Percentiles rank a stretch among this genome's conserved stretches.
Evolutionary conservation across 92 coral and sea anemone genomes (phyloP).

Genomic region (Diadumene lineata): DNA sequence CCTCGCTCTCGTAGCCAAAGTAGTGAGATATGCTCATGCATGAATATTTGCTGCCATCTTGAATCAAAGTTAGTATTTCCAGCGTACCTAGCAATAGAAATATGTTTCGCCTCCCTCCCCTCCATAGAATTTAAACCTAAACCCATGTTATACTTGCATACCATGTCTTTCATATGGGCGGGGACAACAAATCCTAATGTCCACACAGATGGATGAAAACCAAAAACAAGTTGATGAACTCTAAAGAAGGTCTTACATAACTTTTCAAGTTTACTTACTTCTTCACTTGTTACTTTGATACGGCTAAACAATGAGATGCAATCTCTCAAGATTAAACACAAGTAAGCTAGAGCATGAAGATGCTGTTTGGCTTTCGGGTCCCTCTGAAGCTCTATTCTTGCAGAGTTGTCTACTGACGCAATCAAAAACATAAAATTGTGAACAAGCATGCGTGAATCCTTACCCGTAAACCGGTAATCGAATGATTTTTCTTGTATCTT

Average conservation of each 20-base stretch:
- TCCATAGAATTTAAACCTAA: slow-evolving; percentile 45
- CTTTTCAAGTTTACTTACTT: slow-evolving; percentile 6
- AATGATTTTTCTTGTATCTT: slow-evolving; percentile 33
- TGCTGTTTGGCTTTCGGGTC: neutral
- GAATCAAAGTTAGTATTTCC: slow-evolving; percentile 36
- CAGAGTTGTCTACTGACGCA: slow-evolving; percentile 41
- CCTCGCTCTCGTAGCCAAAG: slow-evolving; percentile 46
- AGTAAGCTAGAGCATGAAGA: slow-evolving; percentile 1
- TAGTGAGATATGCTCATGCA: slow-evolving; percentile 44
- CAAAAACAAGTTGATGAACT: neutral
- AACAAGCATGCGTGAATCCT: slow-evolving; percentile 50
- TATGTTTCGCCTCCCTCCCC: slow-evolving; percentile 65
- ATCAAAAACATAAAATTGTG: slow-evolving; percentile 57
- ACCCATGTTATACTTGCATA: slow-evolving; percentile 35
- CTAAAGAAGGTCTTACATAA: slow-evolving; percentile 8
- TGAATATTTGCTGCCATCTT: slow-evolving; percentile 59
- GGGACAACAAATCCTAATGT: neutral
- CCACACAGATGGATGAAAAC: neutral
- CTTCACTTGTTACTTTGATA: neutral
- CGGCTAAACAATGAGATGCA: slow-evolving; percentile 1
- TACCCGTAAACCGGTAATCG: neutral
- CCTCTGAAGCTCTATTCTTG: neutral
- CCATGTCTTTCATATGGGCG: neutral
- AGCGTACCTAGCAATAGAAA: slow-evolving; percentile 41
- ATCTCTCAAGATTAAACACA: neutral